Evolutionary conservation across 1,140 invertebrate species (phyloP).

Genomic region (Drosophila kepulauana): DNA sequence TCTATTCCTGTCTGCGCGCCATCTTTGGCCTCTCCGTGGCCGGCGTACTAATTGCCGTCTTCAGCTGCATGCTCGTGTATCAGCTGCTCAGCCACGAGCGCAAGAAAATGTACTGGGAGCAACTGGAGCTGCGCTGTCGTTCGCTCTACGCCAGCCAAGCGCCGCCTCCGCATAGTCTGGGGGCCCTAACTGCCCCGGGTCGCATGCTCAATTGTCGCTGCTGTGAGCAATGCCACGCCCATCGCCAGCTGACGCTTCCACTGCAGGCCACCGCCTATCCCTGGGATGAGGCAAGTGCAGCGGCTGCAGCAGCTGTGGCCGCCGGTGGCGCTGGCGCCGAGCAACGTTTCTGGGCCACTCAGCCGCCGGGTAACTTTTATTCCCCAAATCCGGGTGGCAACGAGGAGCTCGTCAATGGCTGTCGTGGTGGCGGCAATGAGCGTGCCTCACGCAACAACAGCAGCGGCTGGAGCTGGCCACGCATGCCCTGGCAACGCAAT

Average conservation of each 20-base stretch:
- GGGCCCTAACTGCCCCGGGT: constrained; percentile 56
- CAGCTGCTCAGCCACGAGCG: constrained; percentile 94
- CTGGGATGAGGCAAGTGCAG: constrained; percentile 76
- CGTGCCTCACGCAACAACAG: constrained; percentile 85
- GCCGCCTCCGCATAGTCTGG: constrained; percentile 79
- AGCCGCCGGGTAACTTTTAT: constrained; percentile 89
- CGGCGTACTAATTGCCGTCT: constrained; percentile 95
- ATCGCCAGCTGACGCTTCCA: constrained; percentile 71
- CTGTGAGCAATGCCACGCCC: constrained; percentile 84
- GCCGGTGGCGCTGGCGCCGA: constrained; percentile 60
- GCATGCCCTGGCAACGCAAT: constrained; percentile 86
- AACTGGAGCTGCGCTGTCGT: constrained; percentile 92
- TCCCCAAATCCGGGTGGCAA: constrained; percentile 91
- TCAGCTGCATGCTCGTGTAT: constrained; percentile 96
- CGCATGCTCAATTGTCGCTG: constrained; percentile 77
- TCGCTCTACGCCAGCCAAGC: constrained; percentile 89
- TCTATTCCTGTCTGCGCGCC: constrained; percentile 94
- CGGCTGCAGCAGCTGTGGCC: constrained; percentile 52
- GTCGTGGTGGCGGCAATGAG: constrained; percentile 30
- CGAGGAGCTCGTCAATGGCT: constrained; percentile 65
- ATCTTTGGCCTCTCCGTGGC: constrained; percentile 95
- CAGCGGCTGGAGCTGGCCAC: constrained; percentile 87
- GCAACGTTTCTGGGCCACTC: constrained; percentile 69
- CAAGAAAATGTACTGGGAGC: constrained; percentile 97
- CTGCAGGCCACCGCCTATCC: constrained; percentile 71